These are phyloP conservation scores for Drosophila subsilvestris DNA, from an alignment of 2,888 invertebrate species.

Conservation along the genomic window DNA sequence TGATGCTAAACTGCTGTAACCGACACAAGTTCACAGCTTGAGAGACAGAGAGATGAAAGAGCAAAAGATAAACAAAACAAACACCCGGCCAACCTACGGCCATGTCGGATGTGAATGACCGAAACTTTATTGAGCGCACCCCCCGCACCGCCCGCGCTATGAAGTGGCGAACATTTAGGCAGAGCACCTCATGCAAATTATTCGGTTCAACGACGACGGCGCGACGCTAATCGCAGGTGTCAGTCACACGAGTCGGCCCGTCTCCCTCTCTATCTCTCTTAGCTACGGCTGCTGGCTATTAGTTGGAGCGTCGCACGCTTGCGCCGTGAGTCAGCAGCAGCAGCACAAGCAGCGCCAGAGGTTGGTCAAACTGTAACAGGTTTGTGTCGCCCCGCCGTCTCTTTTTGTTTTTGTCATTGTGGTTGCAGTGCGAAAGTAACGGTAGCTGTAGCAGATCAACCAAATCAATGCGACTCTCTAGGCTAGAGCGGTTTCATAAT, in stretches of 20 bases:
- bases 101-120: slow-evolving; percentile 66
- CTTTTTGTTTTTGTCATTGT: slow-evolving; percentile 10
- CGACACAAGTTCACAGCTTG: slow-evolving; percentile 48
- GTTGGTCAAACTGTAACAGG: slow-evolving; percentile 65
- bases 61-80: slow-evolving; percentile 42
- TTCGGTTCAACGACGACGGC: slow-evolving; percentile 56
- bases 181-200: slow-evolving; percentile 67
- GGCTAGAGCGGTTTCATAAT: not conserved
- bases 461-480: not conserved
- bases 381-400: slow-evolving; percentile 29
- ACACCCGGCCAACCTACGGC: slow-evolving; percentile 59
- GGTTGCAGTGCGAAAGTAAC: slow-evolving; percentile 6
- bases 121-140: slow-evolving; percentile 23
- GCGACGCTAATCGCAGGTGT: slow-evolving; percentile 73
- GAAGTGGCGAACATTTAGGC: slow-evolving; percentile 40
- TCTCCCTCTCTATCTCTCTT: slow-evolving; percentile 19
- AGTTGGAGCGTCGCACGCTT: slow-evolving; percentile 70
- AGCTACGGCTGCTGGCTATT: slow-evolving; percentile 50
- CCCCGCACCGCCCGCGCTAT: slow-evolving; percentile 6
- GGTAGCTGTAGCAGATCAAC: slow-evolving; percentile 13
- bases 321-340: slow-evolving; percentile 58
- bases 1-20: slow-evolving; percentile 38
- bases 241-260: slow-evolving; percentile 65
- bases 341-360: slow-evolving; percentile 20
- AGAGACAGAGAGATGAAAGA: slow-evolving; percentile 17